Evolutionary conservation across 2,113 vertebrate genomes (phyloP), one percentile per base, ranked within the genome.

Genomic region (Petrocephalus zakoni): DNA sequence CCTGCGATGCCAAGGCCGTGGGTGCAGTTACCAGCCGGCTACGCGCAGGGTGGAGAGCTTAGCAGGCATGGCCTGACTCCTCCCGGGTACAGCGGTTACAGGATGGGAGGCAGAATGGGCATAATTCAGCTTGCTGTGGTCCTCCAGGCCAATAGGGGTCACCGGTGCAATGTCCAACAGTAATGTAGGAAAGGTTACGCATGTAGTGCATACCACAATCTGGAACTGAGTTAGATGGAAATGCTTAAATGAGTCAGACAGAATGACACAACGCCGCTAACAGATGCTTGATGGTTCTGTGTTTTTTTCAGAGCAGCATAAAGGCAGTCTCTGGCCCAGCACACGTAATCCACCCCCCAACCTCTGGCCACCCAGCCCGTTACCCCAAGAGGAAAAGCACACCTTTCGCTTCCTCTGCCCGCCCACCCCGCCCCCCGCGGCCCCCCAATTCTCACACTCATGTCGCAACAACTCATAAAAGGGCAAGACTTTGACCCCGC

Each of bases 391-490:
- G 93, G 93, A 95, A 94, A 95, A 91, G 93, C 94, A 93, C 93
- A 95, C 94, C 90, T 89, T 91, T 91, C 89, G 93, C 94, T 96
- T 94, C 94, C 94, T 94, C 64, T 92, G 86, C 88, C 90, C 92
- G 85, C 88, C 90, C 89, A 82, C 92, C 85, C 88, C 89, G 87
- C 88, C 83, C 72, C 88, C 90, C 89, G 89, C 11, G n/a, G 61
- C 61, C 42, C 37, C 81, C 93, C 89, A 85, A 90, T 94, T 92
- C 93, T 94, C 93, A 92, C 92, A 93, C 94, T 95, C 94, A 94
- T 95, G 95, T 95, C 92, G 93, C 93, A 94, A 95, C 94, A 94
- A 94, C 94, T 95, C 93, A 68, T 96, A 95, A 96, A 96, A 93
- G 91, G 92, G 93, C 89, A 92, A 93, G 94, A 96, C 95, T 96